phyloP scores from a whole-genome alignment of 1,140 invertebrate species.

The Hyposmocoma kahamanoa region DNA sequence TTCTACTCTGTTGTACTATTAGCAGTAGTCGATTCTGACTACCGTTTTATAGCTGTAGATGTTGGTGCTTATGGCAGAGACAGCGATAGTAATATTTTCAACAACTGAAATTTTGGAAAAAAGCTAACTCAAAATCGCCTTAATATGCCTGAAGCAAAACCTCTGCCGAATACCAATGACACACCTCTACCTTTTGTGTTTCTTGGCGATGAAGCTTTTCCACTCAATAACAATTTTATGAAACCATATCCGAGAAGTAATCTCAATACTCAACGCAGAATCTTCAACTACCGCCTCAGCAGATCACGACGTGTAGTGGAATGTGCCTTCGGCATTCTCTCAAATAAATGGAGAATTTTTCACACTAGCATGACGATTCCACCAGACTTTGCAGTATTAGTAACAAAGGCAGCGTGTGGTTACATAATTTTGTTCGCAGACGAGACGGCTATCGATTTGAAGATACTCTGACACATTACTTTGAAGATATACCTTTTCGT shows the following conservation, averaged over 20 bases:
- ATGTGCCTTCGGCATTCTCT: slow-evolving; percentile 70
- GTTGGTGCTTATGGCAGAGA: slow-evolving; percentile 53
- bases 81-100: slow-evolving; percentile 62
- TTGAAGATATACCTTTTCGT: neutral
- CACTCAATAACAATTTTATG: slow-evolving; percentile 36
- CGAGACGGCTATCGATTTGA: slow-evolving; percentile 9
- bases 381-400: slow-evolving; percentile 18
- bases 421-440: slow-evolving; percentile 24
- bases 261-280: slow-evolving; percentile 20
- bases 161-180: too few species aligned
- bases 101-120: slow-evolving; percentile 27
- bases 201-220: slow-evolving; percentile 67
- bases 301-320: slow-evolving; percentile 47
- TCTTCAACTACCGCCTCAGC: slow-evolving; percentile 65
- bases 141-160: too few species aligned
- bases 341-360: slow-evolving; percentile 27
- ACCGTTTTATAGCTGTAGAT: slow-evolving; percentile 44
- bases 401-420: slow-evolving; percentile 23
- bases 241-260: slow-evolving; percentile 33
- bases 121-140: slow-evolving; percentile 11
- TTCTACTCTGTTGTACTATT: slow-evolving; percentile 61
- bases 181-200: slow-evolving; percentile 27
- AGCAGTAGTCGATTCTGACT: slow-evolving; percentile 62
- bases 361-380: slow-evolving; percentile 17
- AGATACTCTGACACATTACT: slow-evolving; percentile 8